A percentile compares a stretch with the other conserved stretches of the same genome.
Conservation (phyloP, 2,888 invertebrate genomes). For the Meteorus colon region DNA sequence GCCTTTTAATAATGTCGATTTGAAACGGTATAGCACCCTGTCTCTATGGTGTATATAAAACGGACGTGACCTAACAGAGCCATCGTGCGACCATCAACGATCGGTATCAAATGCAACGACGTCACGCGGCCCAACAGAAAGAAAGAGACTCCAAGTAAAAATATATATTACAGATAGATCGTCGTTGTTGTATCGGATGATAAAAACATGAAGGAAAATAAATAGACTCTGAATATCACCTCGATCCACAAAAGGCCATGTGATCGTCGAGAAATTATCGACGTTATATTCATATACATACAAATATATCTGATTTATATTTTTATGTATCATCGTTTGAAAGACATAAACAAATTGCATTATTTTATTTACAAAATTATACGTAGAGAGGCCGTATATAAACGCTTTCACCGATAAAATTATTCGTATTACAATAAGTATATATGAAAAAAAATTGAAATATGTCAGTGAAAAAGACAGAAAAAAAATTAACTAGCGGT, state of each 20-base stretch:
- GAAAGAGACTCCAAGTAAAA: constrained; percentile 18
- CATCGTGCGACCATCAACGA: constrained; percentile 44
- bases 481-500: background rate
- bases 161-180: background rate
- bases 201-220: constrained; percentile 21
- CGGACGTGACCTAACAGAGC: constrained; percentile 40
- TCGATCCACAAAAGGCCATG: constrained; percentile 33
- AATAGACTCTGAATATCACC: constrained; percentile 8
- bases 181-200: constrained; percentile 19
- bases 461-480: background rate
- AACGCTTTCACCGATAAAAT: constrained; percentile 19
- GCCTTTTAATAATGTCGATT: constrained; percentile 45
- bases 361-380: constrained; percentile 4
- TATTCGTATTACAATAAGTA: constrained; percentile 4
- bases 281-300: constrained; percentile 34
- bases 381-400: constrained; percentile 2
- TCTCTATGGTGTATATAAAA: constrained; percentile 10
- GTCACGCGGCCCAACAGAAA: constrained; percentile 46
- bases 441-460: constrained; percentile 4
- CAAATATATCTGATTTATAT: constrained; percentile 10
- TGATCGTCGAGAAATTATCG: constrained; percentile 34
- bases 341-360: constrained; percentile 2
- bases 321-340: background rate
- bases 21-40: constrained; percentile 30
- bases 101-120: constrained; percentile 47